phyloP scores from a whole-genome alignment of 2,113 vertebrate genomes.

The Tamias sibiricus region DNA sequence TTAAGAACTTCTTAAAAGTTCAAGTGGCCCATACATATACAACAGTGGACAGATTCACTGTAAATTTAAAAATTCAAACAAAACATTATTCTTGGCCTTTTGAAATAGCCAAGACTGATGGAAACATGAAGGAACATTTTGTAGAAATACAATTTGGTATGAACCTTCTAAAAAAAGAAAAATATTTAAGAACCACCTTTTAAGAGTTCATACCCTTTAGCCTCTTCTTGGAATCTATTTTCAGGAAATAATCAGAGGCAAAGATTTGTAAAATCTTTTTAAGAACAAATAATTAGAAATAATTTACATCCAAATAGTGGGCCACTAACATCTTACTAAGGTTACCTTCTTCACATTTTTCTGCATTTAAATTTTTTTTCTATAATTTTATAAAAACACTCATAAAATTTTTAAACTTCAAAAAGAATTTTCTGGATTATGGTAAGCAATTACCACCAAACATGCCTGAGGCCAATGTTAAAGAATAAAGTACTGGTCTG shows the following conservation, averaged over 20 bases:
- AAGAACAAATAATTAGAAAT: constrained; percentile 28
- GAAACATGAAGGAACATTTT: neutral
- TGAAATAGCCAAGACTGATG: constrained; percentile 11
- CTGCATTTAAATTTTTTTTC: neutral
- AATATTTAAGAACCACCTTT: neutral
- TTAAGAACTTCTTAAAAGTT: constrained; percentile 28
- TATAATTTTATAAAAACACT: constrained; percentile 38
- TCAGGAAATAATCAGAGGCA: constrained; percentile 54
- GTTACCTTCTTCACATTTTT: neutral
- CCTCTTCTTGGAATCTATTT: constrained; percentile 28
- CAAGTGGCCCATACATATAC: neutral
- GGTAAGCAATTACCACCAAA: neutral
- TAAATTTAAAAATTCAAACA: constrained; percentile 49
- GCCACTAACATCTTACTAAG: neutral
- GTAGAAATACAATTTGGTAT: neutral
- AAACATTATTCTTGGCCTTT: constrained; percentile 4
- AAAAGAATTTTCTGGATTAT: constrained; percentile 36
- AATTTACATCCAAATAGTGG: constrained; percentile 33
- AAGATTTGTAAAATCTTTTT: constrained; percentile 51
- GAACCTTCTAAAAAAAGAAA: constrained; percentile 49
- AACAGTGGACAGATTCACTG: constrained; percentile 27
- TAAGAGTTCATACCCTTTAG: constrained; percentile 16
- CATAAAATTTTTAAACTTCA: constrained; percentile 12
- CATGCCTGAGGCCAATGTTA: neutral
- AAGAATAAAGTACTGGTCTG: neutral